Conservation (phyloP, 2,797 vertebrate genomes). For the Crax fasciolata region DNA sequence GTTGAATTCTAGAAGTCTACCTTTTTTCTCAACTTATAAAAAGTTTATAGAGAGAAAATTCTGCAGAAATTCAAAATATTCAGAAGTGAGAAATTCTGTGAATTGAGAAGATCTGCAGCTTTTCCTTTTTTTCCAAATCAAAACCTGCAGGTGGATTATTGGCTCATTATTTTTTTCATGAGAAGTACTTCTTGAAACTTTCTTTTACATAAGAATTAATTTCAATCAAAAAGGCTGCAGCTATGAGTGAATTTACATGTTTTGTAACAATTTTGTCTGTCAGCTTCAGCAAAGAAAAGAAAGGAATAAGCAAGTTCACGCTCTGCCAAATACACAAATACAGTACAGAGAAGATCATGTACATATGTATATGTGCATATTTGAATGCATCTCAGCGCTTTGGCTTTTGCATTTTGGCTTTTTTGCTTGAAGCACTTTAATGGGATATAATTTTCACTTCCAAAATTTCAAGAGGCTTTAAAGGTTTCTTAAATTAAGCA, state of each 20-base stretch:
- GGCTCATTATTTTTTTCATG: not conserved
- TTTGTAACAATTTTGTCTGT: not conserved
- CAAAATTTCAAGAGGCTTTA: slow-evolving; percentile 37
- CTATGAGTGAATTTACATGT: not conserved
- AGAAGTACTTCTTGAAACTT: not conserved
- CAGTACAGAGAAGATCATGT: not conserved
- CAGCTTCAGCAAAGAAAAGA: not conserved
- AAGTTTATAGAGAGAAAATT: not conserved
- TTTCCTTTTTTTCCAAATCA: not conserved
- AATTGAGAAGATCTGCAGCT: not conserved
- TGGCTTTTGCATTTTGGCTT: not conserved
- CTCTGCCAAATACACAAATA: not conserved
- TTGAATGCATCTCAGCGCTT: not conserved
- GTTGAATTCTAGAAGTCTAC: not conserved
- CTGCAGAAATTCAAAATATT: not conserved
- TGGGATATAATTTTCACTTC: not conserved
- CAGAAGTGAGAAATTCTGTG: not conserved
- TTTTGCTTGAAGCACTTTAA: not conserved
- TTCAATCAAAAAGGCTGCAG: not conserved
- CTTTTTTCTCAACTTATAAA: not conserved
- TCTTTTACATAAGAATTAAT: not conserved
- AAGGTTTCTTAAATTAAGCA: slow-evolving; percentile 33
- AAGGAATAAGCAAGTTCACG: not conserved
- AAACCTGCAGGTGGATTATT: not conserved
- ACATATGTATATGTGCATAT: not conserved